A percentile compares a stretch with the other conserved stretches of the same genome.
phyloP scores from a whole-genome alignment of 2,797 vertebrate species.

The Lagorchestes hirsutus region DNA sequence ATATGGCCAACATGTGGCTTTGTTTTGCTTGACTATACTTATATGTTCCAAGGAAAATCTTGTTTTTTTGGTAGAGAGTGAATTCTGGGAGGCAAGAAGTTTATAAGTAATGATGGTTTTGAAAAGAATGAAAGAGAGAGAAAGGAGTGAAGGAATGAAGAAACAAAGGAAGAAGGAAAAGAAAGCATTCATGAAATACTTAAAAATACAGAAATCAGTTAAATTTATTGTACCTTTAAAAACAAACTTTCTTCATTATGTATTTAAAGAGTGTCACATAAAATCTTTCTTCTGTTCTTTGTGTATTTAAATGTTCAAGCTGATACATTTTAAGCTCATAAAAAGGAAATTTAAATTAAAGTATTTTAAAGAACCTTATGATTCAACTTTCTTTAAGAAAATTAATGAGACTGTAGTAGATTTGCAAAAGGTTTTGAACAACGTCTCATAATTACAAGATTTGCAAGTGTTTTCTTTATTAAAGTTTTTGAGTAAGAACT shows the following conservation, averaged over 20 bases:
- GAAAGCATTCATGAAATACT: not conserved
- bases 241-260: not conserved
- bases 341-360: conserved; percentile 51
- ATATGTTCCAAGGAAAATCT: not conserved
- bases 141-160: not conserved
- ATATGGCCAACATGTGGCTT: not conserved
- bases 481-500: conserved; percentile 32
- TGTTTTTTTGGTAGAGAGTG: not conserved
- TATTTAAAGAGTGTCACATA: not conserved
- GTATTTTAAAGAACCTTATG: not conserved
- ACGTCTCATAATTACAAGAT: conserved; percentile 30
- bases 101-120: not conserved
- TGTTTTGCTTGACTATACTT: not conserved
- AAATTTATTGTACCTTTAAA: not conserved
- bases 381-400: not conserved
- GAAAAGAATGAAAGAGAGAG: too few species aligned
- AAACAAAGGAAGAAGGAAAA: not conserved
- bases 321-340: not conserved
- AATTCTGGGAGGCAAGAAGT: not conserved
- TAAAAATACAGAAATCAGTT: not conserved
- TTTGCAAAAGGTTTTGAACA: conserved; percentile 31
- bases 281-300: not conserved
- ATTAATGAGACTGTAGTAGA: not conserved
- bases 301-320: not conserved
- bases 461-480: conserved; percentile 47